These are phyloP conservation scores for Notodonta ziczac DNA, from an alignment of 2,888 invertebrate species.

Conservation along the genomic window DNA sequence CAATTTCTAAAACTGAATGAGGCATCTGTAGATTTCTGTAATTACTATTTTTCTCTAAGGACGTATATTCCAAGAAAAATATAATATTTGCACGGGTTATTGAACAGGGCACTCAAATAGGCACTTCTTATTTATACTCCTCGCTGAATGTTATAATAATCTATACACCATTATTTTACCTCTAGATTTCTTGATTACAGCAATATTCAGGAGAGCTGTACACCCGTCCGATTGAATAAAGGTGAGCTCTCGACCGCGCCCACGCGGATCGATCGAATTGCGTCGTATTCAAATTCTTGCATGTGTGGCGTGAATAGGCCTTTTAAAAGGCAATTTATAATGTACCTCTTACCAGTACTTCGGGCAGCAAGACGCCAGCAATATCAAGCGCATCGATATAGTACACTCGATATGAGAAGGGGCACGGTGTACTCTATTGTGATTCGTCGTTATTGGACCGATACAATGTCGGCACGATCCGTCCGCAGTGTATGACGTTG, in stretches of 20 bases:
- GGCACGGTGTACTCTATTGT: constrained; percentile 51
- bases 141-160: too few relatives aligned
- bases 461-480: constrained; percentile 55
- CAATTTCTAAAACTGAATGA: too few relatives aligned
- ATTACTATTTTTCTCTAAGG: too few relatives aligned
- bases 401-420: constrained; percentile 37
- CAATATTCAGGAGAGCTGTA: too few relatives aligned
- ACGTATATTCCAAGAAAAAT: too few relatives aligned
- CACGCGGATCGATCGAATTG: constrained; percentile 2
- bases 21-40: too few relatives aligned
- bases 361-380: constrained; percentile 39
- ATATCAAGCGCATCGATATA: constrained; percentile 36
- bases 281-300: constrained; percentile 36
- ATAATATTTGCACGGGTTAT: too few relatives aligned
- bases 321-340: constrained; percentile 54
- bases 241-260: background rate
- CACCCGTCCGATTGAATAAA: background rate
- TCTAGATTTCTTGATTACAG: too few relatives aligned
- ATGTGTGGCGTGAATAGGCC: constrained; percentile 46
- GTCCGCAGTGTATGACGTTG: constrained; percentile 47
- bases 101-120: too few relatives aligned
- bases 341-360: constrained; percentile 26
- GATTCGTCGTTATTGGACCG: constrained; percentile 48
- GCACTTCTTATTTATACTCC: too few relatives aligned
- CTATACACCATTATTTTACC: too few relatives aligned